These are phyloP conservation scores for Sarcophaga subvicina DNA, from an alignment of 2,888 invertebrate genomes.

Conservation along the genomic window DNA sequence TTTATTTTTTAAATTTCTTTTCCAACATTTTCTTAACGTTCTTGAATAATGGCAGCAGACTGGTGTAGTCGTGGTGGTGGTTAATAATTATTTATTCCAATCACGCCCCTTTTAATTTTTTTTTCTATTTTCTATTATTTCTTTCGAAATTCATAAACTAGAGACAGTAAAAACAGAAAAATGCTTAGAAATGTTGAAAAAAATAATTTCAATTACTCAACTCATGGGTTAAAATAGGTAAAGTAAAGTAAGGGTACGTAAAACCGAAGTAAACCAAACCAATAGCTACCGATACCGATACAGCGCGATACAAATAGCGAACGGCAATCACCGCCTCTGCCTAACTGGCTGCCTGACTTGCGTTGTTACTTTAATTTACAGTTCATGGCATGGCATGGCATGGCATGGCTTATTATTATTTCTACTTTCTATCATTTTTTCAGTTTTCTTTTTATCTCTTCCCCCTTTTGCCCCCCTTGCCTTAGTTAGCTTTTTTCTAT, in stretches of 20 bases:
- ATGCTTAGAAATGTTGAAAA: not conserved
- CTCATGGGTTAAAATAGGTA: too few species aligned
- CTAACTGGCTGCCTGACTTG: not conserved
- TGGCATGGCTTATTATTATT: not conserved
- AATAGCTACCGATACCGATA: not conserved
- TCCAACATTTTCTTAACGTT: not conserved
- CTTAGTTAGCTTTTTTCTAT: not conserved
- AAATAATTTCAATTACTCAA: not conserved
- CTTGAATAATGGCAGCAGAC: conserved; percentile 23
- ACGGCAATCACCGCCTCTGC: not conserved
- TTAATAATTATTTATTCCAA: conserved; percentile 48
- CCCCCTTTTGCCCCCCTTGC: not conserved
- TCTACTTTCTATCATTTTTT: conserved; percentile 6
- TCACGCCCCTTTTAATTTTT: conserved; percentile 49
- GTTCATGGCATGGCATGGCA: not conserved
- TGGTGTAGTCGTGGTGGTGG: not conserved
- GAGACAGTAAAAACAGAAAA: not conserved
- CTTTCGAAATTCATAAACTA: not conserved
- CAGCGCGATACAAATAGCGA: not conserved
- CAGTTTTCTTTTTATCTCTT: conserved; percentile 18
- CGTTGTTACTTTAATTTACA: not conserved
- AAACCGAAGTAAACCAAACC: not conserved
- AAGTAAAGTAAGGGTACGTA: not conserved
- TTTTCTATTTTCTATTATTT: not conserved
- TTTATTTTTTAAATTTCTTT: not conserved